Percentiles rank a stretch among this genome's conserved stretches.
Conservation (phyloP, 2,797 vertebrate genomes). For the Scomberomorus guttatus region DNA sequence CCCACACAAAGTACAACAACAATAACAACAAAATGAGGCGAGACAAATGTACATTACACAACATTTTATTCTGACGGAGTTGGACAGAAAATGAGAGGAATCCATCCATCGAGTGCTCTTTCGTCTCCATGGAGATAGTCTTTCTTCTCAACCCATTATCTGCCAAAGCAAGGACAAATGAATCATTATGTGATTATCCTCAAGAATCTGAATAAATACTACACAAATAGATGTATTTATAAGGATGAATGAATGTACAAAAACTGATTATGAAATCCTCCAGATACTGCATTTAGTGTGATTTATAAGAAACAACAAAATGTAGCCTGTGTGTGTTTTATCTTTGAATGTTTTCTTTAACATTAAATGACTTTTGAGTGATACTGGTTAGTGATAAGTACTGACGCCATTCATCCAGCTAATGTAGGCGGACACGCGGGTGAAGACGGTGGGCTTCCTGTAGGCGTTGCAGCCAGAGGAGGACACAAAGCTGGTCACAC, state of each 20-base stretch:
- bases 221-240: background rate
- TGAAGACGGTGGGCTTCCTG: conserved; percentile 91
- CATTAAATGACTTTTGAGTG: background rate
- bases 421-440: conserved; percentile 88
- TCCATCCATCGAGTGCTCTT: conserved; percentile 13
- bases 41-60: conserved; percentile 12
- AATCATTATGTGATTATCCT: conserved; percentile 40
- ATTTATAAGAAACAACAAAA: background rate
- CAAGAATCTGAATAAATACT: background rate
- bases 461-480: conserved; percentile 86
- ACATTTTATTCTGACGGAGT: conserved; percentile 65
- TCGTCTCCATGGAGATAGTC: conserved; percentile 51
- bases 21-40: background rate
- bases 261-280: background rate
- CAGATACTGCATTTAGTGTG: background rate
- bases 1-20: background rate
- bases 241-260: background rate
- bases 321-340: background rate
- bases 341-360: background rate
- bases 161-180: conserved; percentile 61
- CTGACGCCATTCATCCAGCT: conserved; percentile 91
- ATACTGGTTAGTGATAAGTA: conserved; percentile 39
- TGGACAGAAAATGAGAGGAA: conserved; percentile 23
- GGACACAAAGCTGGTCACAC: conserved; percentile 94
- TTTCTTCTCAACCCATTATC: conserved; percentile 78